Evolutionary conservation across 2,113 vertebrate genomes (phyloP), one percentile per base, ranked within the genome.

Genomic region (Vicugna pacos): DNA sequence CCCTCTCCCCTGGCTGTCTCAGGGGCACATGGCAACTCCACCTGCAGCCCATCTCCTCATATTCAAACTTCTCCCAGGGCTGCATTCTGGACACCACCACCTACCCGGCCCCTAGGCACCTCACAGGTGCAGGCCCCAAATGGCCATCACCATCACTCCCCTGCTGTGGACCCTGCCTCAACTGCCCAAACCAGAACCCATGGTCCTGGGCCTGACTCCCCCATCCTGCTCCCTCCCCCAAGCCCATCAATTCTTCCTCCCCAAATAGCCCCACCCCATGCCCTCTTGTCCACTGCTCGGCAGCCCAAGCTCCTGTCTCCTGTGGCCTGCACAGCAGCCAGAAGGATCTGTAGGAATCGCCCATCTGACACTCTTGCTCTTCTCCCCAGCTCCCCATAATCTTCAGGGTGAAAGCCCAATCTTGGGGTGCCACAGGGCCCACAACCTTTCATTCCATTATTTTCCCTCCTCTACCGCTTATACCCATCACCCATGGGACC

Each of bases 261-360:
- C 30, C 26, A 3, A 2, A 22, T 0, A 17, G 4, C 54, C 2
- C 58, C 35, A 9, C 50, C 50, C 50, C 48, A 9, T 0, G 12
- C 38, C 48, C 64, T 12, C 5, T 19, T 0, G 1, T 2, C 4
- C 9, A 2, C 8, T 32, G 5, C 35, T 0, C 0, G 1, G 16
- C n/a, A 73, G 30, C 46, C 19, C 26, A 2, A 58, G 77, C 35
- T 26, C 35, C 17, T 14, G 0, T 50, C 15, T 12, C 32, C 28
- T 24, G 50, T 13, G 52, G 70, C 12, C n/a, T n/a, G 5, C 10
- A 30, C 0, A 0, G 30, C 2, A 14, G 46, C 62, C 30, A 26
- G 52, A 10, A 67, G 77, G 54, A 32, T 9, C 54, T 10, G 9
- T 7, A 30, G 26, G 70, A 67, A 76, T 67, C 1, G 4, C 7